phyloP scores from a whole-genome alignment of 2,888 invertebrate genomes.

The Rhingia rostrata region DNA sequence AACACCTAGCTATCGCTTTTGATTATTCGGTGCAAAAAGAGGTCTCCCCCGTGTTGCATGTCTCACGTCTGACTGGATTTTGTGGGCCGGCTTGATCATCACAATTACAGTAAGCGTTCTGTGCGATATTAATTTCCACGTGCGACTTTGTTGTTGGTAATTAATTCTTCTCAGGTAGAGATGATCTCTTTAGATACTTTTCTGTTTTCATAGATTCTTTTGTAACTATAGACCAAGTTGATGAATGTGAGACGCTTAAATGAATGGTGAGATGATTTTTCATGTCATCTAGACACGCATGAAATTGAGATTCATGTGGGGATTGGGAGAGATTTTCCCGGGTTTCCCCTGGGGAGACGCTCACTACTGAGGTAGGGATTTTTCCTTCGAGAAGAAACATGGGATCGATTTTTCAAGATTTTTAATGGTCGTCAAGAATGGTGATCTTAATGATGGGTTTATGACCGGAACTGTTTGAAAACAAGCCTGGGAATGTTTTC shows the following conservation, averaged over 20 bases:
- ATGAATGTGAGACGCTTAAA: constrained; percentile 49
- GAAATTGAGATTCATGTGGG: constrained; percentile 22
- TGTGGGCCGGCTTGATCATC: constrained; percentile 8
- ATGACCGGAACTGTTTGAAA: constrained; percentile 63
- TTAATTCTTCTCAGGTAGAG: constrained; percentile 66
- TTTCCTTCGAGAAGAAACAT: neutral
- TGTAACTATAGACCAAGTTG: constrained; percentile 17
- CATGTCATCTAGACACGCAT: constrained; percentile 49
- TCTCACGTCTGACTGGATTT: constrained; percentile 25
- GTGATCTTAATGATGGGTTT: constrained; percentile 55
- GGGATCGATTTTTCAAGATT: constrained; percentile 44
- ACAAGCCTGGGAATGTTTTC: constrained; percentile 46
- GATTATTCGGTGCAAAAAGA: constrained; percentile 18
- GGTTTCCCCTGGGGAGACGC: constrained; percentile 30
- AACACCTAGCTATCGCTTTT: constrained; percentile 24
- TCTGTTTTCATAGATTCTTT: neutral
- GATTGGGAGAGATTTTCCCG: neutral
- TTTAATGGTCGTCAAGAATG: constrained; percentile 19
- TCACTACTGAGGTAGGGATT: constrained; percentile 4
- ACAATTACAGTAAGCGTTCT: neutral
- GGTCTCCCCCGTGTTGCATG: neutral
- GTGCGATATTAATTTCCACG: constrained; percentile 18
- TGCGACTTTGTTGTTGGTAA: constrained; percentile 44
- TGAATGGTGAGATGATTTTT: constrained; percentile 64
- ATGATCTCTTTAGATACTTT: constrained; percentile 39